Conservation (phyloP, 2,888 invertebrate species). For the Ametastegia equiseti region DNA sequence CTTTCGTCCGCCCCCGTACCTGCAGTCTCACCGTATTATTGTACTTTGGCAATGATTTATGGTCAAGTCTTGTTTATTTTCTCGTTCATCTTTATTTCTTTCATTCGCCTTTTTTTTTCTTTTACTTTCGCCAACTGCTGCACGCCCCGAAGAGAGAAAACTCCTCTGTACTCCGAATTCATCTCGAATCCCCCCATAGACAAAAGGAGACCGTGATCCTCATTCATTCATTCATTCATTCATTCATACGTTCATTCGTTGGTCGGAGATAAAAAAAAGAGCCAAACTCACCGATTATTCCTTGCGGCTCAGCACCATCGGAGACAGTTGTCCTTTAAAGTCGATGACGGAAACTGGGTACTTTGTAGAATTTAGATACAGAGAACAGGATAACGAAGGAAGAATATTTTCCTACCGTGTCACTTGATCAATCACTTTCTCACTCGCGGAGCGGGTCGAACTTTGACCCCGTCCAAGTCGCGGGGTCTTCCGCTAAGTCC, state of each 20-base stretch:
- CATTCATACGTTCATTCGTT: no score
- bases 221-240: no score
- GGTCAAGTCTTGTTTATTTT: constrained; percentile 52
- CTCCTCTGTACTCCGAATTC: background rate
- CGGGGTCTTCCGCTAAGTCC: background rate
- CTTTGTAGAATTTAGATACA: background rate
- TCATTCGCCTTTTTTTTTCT: background rate
- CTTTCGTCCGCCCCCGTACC: constrained; percentile 31
- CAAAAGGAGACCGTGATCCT: background rate
- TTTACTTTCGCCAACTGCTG: background rate
- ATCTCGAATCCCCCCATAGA: background rate
- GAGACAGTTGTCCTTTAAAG: no score
- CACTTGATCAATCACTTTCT: background rate
- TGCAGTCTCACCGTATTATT: constrained; percentile 57
- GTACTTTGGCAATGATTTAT: constrained; percentile 65
- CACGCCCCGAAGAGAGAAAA: background rate
- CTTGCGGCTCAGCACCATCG: background rate
- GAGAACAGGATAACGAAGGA: background rate
- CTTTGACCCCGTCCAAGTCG: constrained; percentile 39
- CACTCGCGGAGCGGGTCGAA: constrained; percentile 26
- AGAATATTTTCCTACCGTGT: background rate
- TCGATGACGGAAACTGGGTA: no score
- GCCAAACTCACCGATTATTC: constrained; percentile 20
- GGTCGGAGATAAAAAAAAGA: no score
- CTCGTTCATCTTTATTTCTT: constrained; percentile 2